These are phyloP conservation scores for Lepas anatifera DNA, from an alignment of 2,888 invertebrate species.

Conservation along the genomic window DNA sequence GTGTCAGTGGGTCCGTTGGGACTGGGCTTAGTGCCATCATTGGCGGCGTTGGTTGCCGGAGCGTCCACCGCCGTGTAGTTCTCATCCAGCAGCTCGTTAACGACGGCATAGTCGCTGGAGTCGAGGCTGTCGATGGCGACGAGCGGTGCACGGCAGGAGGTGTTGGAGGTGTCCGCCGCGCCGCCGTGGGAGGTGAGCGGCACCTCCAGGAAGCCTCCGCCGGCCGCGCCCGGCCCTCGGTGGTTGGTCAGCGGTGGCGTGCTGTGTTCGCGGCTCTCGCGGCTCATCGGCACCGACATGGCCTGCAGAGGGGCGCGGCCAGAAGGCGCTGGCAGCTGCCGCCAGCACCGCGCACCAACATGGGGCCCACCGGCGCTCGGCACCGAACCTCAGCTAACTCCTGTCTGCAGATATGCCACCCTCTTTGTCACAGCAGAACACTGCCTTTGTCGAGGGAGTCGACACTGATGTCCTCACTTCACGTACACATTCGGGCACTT, in stretches of 20 bases:
- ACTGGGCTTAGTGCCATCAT: not conserved
- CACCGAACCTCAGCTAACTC: no score
- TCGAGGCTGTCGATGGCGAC: constrained; percentile 1
- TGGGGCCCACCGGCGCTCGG: not conserved
- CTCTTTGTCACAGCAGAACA: no score
- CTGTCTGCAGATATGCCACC: no score
- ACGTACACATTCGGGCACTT: no score
- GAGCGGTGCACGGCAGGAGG: not conserved
- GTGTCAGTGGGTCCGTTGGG: constrained; percentile 3
- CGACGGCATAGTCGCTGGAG: not conserved
- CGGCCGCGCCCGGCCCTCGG: not conserved
- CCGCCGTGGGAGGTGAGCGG: not conserved
- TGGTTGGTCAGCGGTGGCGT: not conserved
- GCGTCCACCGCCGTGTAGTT: not conserved
- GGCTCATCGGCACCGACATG: not conserved
- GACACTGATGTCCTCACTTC: not conserved
- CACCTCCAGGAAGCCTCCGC: not conserved
- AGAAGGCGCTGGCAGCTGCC: not conserved
- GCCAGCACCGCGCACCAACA: not conserved
- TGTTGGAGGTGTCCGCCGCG: no score
- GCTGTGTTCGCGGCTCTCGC: not conserved
- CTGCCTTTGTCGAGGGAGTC: not conserved
- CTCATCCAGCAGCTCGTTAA: constrained; percentile 1
- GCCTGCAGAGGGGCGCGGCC: not conserved
- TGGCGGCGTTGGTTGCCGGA: not conserved